Percentiles rank a stretch among this genome's conserved stretches.
These are phyloP conservation scores for Nyctibius grandis DNA, from an alignment of 2,797 vertebrate genomes.

Conservation along the genomic window DNA sequence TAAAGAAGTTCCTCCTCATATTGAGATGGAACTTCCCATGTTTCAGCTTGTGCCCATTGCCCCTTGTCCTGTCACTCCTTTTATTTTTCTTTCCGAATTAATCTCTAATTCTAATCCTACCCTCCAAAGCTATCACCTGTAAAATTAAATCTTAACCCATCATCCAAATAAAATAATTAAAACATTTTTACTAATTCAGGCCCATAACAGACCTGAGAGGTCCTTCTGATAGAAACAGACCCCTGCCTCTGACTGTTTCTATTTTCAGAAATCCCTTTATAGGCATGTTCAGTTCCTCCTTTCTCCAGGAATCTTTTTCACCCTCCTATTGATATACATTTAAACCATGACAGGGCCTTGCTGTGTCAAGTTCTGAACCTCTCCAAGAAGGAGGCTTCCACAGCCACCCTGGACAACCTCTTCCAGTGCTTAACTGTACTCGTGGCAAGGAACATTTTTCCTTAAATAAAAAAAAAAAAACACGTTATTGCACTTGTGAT, in stretches of 20 bases:
- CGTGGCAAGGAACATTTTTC: background rate
- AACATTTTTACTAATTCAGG: background rate
- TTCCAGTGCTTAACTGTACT: background rate
- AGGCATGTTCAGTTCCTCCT: background rate
- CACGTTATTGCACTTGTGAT: background rate
- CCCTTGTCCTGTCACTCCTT: too few relatives aligned
- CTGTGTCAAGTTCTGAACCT: background rate
- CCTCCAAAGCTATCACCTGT: background rate
- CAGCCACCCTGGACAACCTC: background rate
- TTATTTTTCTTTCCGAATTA: background rate
- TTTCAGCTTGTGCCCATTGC: too few relatives aligned
- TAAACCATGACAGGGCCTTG: too few relatives aligned
- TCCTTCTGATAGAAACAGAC: background rate
- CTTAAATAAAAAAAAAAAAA: background rate
- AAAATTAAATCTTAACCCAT: background rate
- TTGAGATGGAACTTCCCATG: too few relatives aligned
- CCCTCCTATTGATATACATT: background rate
- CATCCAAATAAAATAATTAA: background rate
- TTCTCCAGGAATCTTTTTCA: background rate
- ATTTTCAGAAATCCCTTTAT: background rate
- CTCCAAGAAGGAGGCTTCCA: background rate
- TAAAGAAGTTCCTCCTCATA: too few relatives aligned
- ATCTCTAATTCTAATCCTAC: background rate
- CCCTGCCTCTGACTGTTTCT: background rate
- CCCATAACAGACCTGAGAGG: background rate